Percentiles rank a stretch among this genome's conserved stretches.
phyloP scores from a whole-genome alignment of 2,888 invertebrate genomes.

The Leptothorax acervorum region DNA sequence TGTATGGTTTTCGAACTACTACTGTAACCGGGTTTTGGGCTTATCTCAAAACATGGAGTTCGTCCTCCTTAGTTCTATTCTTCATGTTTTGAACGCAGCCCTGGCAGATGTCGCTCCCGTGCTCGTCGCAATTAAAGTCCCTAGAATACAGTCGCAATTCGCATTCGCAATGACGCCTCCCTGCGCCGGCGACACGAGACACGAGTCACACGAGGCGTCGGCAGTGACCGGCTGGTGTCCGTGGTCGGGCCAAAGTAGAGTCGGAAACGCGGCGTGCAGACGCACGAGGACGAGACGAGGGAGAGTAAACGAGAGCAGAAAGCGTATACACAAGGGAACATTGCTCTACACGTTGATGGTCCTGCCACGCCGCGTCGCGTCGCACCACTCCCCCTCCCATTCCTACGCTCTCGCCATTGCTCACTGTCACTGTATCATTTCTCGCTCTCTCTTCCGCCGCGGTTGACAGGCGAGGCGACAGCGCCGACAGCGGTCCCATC shows the following conservation, averaged over 20 bases:
- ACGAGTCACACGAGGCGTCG: constrained; percentile 59
- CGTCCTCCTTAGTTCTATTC: too few species aligned
- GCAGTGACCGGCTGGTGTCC: constrained; percentile 82
- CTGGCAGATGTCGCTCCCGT: too few species aligned
- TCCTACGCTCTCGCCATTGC: constrained; percentile 13
- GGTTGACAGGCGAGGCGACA: constrained; percentile 27
- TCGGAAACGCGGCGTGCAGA: constrained; percentile 68
- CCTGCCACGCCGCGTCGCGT: neutral
- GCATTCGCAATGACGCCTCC: constrained; percentile 33
- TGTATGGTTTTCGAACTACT: too few species aligned
- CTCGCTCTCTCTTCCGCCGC: constrained; percentile 35
- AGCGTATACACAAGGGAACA: neutral
- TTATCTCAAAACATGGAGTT: too few species aligned
- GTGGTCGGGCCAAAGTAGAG: constrained; percentile 74
- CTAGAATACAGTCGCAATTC: too few species aligned
- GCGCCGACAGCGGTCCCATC: constrained; percentile 33
- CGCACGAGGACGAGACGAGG: constrained; percentile 31
- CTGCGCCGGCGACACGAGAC: constrained; percentile 41
- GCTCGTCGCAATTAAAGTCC: too few species aligned
- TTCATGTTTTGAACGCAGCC: too few species aligned
- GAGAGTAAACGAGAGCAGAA: neutral
- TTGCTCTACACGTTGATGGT: neutral
- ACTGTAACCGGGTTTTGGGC: too few species aligned
- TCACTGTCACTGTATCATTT: constrained; percentile 6
- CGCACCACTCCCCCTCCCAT: neutral